phyloP scores from a whole-genome alignment of 2,888 invertebrate genomes.

The Pantelozetes paolii region DNA sequence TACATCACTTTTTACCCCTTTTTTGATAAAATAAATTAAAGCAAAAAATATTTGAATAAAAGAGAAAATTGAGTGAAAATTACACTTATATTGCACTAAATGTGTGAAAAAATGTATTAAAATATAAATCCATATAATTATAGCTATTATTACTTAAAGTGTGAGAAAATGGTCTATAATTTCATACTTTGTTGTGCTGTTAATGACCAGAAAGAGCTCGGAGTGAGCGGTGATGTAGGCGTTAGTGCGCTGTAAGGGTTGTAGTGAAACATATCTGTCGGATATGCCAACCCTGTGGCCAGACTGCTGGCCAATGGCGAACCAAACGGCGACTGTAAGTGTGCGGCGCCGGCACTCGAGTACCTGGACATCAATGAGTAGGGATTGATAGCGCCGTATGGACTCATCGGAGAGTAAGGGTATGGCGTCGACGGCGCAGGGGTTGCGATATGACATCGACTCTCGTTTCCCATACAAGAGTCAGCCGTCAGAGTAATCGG shows the following conservation, averaged over 20 bases:
- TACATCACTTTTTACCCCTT: too few species aligned
- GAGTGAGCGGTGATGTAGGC: conserved; percentile 27
- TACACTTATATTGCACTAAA: too few species aligned
- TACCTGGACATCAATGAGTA: conserved; percentile 7
- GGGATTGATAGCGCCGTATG: conserved; percentile 10
- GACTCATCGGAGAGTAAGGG: conserved; percentile 12
- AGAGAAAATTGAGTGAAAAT: too few species aligned
- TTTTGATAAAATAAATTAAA: too few species aligned
- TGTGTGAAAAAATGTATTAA: too few species aligned
- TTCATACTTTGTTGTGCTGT: conserved; percentile 34
- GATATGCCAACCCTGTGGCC: background rate
- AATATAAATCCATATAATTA: too few species aligned
- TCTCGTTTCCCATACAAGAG: background rate
- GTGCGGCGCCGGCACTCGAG: conserved; percentile 14
- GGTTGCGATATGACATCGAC: conserved; percentile 19
- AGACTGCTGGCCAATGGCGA: conserved; percentile 14
- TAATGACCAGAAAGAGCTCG: conserved; percentile 35
- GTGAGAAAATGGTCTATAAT: background rate
- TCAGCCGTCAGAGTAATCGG: conserved; percentile 27
- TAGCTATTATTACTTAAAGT: background rate
- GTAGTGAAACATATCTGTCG: conserved; percentile 18
- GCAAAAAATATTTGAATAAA: too few species aligned
- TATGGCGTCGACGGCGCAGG: conserved; percentile 18
- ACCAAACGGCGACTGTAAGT: background rate
- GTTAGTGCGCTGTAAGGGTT: conserved; percentile 32